Evolutionary conservation across 2,797 vertebrate species (phyloP).

Genomic region (Girardinus metallicus): DNA sequence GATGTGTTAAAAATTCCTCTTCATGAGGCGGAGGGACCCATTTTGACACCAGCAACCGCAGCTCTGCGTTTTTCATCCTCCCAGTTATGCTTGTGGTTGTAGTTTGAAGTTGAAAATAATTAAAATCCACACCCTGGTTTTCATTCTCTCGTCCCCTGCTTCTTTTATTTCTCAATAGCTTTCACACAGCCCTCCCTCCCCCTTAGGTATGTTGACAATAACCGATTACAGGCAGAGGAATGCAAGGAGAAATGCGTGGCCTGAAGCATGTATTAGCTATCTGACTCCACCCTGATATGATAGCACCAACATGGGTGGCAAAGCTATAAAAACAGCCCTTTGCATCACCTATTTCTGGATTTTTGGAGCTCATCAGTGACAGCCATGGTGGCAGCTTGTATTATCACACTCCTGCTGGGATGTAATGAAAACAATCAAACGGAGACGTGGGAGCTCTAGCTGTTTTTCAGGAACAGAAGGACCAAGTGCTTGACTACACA

Average conservation of each 20-base stretch:
- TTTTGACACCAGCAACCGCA: conserved; percentile 56
- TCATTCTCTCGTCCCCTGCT: conserved; percentile 20
- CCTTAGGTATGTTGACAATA: conserved; percentile 46
- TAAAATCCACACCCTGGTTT: conserved; percentile 41
- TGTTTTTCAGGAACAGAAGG: conserved; percentile 41
- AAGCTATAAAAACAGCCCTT: conserved; percentile 54
- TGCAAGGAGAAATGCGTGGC: conserved; percentile 58
- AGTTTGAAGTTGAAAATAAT: conserved; percentile 37
- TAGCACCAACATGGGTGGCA: conserved; percentile 55
- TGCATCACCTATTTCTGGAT: conserved; percentile 42
- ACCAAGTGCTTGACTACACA: conserved; percentile 22
- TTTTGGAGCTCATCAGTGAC: conserved; percentile 51
- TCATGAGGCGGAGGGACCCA: conserved; percentile 55
- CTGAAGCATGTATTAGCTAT: conserved; percentile 57
- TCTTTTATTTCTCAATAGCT: conserved; percentile 34
- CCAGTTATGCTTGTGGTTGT: conserved; percentile 38
- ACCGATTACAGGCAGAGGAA: conserved; percentile 65
- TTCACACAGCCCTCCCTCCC: conserved; percentile 35
- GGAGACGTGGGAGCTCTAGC: conserved; percentile 50
- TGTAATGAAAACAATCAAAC: conserved; percentile 66
- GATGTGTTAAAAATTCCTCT: conserved; percentile 61
- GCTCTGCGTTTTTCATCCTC: conserved; percentile 51
- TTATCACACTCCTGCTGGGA: conserved; percentile 45
- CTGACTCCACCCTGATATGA: conserved; percentile 51
- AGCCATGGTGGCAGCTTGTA: conserved; percentile 16